Conservation (phyloP, 2,797 vertebrate genomes). For the Sarcoramphus papa region DNA sequence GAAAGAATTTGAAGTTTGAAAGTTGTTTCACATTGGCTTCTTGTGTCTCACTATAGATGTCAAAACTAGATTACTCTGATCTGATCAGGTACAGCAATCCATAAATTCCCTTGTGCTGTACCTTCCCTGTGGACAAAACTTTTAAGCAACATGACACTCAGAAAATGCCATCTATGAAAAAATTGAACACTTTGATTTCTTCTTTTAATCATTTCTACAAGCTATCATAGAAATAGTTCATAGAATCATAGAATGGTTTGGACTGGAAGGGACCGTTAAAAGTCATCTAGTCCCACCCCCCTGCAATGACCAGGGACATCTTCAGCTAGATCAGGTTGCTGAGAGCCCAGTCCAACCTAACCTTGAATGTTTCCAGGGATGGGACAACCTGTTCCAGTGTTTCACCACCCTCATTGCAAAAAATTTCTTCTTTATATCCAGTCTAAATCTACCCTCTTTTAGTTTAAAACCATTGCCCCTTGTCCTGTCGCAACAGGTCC, state of each 20-base stretch:
- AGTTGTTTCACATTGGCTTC: background rate
- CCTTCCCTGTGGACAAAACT: background rate
- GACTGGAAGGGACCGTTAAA: background rate
- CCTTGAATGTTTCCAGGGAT: background rate
- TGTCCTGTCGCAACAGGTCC: background rate
- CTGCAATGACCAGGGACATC: background rate
- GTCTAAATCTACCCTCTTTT: background rate
- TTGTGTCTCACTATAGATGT: background rate
- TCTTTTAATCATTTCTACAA: background rate
- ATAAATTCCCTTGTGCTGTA: background rate
- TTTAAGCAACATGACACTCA: background rate
- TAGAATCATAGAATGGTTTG: background rate
- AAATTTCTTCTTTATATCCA: background rate
- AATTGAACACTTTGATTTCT: background rate
- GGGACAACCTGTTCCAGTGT: rapidly evolving
- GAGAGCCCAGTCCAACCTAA: background rate
- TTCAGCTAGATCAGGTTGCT: background rate
- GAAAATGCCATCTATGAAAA: background rate
- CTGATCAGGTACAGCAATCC: background rate
- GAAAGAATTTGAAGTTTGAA: background rate
- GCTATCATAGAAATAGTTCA: background rate
- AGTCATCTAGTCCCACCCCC: background rate
- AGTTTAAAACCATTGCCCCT: background rate
- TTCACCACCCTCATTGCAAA: background rate
- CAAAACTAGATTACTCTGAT: background rate